Conservation (phyloP, 2,113 vertebrate genomes). For the Ictalurus punctatus region DNA sequence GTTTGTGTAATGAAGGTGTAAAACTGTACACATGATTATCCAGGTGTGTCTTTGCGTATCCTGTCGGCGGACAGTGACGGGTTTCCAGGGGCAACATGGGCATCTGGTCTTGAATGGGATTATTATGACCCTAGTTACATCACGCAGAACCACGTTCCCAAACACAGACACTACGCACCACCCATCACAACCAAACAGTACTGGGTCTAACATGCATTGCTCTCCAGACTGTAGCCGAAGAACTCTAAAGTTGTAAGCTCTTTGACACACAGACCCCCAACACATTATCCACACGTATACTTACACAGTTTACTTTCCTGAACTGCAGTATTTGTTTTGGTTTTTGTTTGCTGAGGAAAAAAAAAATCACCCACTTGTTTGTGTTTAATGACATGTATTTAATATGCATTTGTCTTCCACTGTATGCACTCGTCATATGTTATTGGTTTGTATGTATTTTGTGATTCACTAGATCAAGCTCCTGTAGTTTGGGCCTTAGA, state of each 20-base stretch:
- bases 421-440: not conserved
- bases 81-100: conserved; percentile 62
- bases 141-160: conserved; percentile 69
- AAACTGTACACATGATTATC: conserved; percentile 23
- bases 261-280: not conserved
- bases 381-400: not conserved
- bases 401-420: not conserved
- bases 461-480: not conserved
- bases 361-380: not conserved
- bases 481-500: not conserved
- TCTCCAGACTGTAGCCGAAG: not conserved
- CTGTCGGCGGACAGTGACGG: conserved; percentile 78
- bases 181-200: conserved; percentile 68
- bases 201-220: conserved; percentile 69
- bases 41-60: conserved; percentile 79
- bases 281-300: not conserved
- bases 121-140: conserved; percentile 81
- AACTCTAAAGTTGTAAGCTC: conserved; percentile 24
- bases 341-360: not conserved
- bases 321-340: not conserved
- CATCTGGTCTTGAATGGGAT: conserved; percentile 77
- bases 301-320: not conserved
- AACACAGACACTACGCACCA: conserved; percentile 67
- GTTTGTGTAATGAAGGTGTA: conserved; percentile 3
- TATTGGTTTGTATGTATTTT: not conserved